These are phyloP conservation scores for Callaeas wilsoni DNA, from an alignment of 2,113 vertebrate genomes.

Conservation along the genomic window DNA sequence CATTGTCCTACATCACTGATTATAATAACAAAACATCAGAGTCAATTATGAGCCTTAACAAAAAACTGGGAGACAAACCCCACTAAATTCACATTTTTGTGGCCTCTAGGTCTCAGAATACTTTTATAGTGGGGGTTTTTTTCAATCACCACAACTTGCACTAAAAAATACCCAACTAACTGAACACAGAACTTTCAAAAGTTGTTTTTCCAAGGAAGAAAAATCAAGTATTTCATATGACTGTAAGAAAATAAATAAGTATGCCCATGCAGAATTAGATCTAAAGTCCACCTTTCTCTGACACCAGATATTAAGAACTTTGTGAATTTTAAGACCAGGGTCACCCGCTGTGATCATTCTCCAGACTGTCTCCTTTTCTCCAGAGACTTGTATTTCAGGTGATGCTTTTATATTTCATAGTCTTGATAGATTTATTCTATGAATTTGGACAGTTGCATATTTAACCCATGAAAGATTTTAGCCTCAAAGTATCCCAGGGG, in stretches of 20 bases:
- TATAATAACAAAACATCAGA: background rate
- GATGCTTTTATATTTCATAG: background rate
- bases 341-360: background rate
- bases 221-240: background rate
- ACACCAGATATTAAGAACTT: background rate
- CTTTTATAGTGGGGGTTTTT: background rate
- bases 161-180: background rate
- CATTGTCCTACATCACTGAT: background rate
- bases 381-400: background rate
- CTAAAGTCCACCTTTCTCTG: background rate
- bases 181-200: background rate
- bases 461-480: background rate
- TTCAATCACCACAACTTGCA: background rate
- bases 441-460: background rate
- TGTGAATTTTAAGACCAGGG: background rate
- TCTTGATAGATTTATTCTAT: background rate
- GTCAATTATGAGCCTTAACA: background rate
- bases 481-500: background rate
- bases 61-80: fast-evolving
- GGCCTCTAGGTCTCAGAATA: background rate
- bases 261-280: background rate
- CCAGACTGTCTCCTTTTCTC: background rate
- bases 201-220: background rate
- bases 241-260: background rate
- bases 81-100: background rate